Percentiles rank a stretch among this genome's conserved stretches.
Evolutionary conservation across 2,113 vertebrate species (phyloP).

Genomic region (Chloebia gouldiae): DNA sequence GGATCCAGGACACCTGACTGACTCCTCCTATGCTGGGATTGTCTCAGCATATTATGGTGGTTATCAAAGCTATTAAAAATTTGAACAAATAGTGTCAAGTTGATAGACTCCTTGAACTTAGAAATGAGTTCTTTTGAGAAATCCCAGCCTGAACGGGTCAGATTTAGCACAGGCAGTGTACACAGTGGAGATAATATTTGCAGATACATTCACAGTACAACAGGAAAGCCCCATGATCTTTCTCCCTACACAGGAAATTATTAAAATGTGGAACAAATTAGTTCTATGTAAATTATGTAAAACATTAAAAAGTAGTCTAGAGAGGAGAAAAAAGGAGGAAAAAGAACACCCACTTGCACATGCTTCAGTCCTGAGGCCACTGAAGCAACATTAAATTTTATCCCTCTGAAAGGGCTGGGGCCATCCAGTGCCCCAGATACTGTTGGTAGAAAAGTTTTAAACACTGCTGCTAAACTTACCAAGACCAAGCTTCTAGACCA

Average conservation of each 20-base stretch:
- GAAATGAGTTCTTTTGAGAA: background rate
- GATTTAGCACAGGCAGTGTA: background rate
- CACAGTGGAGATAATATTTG: background rate
- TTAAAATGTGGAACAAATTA: slow-evolving; percentile 20
- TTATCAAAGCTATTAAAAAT: background rate
- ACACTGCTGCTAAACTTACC: background rate
- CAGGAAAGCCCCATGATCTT: background rate
- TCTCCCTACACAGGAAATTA: background rate
- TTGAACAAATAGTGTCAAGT: background rate
- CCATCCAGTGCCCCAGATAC: background rate
- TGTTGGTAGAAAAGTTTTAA: background rate
- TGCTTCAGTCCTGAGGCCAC: background rate
- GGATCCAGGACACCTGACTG: background rate
- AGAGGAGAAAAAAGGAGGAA: background rate
- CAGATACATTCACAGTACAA: background rate
- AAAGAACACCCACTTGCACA: background rate
- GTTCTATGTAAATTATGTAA: slow-evolving; percentile 1
- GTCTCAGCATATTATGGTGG: background rate
- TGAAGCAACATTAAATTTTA: background rate
- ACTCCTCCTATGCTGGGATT: background rate
- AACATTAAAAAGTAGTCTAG: background rate
- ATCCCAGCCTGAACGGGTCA: background rate
- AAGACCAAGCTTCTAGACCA: background rate
- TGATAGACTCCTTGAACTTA: background rate
- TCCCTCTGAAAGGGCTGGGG: background rate